phyloP scores from a whole-genome alignment of 2,888 invertebrate species.

The Rotaria socialis region DNA sequence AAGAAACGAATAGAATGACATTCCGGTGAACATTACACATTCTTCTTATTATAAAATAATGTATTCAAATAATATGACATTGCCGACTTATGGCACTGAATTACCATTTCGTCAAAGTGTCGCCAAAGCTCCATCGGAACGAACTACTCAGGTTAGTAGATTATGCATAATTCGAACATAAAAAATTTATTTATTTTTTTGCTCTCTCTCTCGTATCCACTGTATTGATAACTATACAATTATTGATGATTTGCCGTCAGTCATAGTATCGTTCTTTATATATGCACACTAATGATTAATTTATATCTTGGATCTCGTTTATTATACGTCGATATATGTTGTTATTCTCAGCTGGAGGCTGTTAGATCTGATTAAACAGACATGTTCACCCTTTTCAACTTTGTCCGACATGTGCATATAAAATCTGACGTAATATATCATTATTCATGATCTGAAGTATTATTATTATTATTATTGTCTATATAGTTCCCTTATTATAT shows the following conservation, averaged over 20 bases:
- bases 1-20: not conserved
- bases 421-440: constrained; percentile 23
- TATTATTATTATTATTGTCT: not conserved
- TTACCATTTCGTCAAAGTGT: constrained; percentile 45
- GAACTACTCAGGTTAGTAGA: constrained; percentile 39
- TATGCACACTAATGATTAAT: constrained; percentile 9
- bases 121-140: constrained; percentile 27
- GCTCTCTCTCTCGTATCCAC: not conserved
- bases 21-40: not conserved
- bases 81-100: constrained; percentile 30
- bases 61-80: constrained; percentile 25
- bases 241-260: not conserved
- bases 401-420: not conserved
- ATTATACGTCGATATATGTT: not conserved
- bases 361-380: constrained; percentile 29
- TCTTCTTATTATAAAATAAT: not conserved
- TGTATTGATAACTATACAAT: constrained; percentile 7
- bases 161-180: not conserved
- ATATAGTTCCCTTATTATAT: not conserved
- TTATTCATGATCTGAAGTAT: not conserved
- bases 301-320: not conserved
- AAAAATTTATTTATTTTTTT: not conserved
- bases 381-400: constrained; percentile 26
- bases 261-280: constrained; percentile 19
- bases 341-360: constrained; percentile 26